A percentile compares a stretch with the other conserved stretches of the same genome.
These are phyloP conservation scores for Trachurus trachurus DNA, from an alignment of 2,797 vertebrate genomes.

Conservation along the genomic window DNA sequence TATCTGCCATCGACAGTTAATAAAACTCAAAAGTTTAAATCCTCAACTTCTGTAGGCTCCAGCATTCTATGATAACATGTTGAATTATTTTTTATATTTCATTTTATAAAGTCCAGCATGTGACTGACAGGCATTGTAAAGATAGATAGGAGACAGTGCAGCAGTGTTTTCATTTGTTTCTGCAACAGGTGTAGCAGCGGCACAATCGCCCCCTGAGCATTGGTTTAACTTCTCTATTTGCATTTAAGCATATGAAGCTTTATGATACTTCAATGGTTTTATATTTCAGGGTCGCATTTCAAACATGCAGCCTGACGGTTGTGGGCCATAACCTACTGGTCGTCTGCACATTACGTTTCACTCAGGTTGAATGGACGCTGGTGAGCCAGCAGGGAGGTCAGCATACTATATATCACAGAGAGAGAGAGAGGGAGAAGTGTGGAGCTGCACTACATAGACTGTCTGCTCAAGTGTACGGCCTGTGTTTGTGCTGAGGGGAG, in stretches of 20 bases:
- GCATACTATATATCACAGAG: constrained; percentile 29
- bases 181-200: constrained; percentile 71
- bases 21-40: constrained; percentile 20
- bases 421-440: constrained; percentile 20
- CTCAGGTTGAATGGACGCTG: constrained; percentile 30
- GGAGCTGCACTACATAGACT: constrained; percentile 10
- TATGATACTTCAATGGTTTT: background rate
- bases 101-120: constrained; percentile 2
- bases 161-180: constrained; percentile 1
- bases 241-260: constrained; percentile 19
- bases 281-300: constrained; percentile 6
- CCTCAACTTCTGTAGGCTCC: background rate
- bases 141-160: constrained; percentile 3
- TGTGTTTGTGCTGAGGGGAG: constrained; percentile 61
- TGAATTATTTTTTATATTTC: background rate
- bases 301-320: background rate
- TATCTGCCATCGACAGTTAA: constrained; percentile 10
- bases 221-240: constrained; percentile 19
- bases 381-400: constrained; percentile 31
- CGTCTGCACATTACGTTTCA: constrained; percentile 4
- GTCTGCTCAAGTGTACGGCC: constrained; percentile 41
- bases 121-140: constrained; percentile 13
- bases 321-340: constrained; percentile 12
- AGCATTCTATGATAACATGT: constrained; percentile 7
- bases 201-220: background rate